These are phyloP conservation scores for Cyprinella venusta DNA, from an alignment of 2,797 vertebrate species.

Conservation along the genomic window DNA sequence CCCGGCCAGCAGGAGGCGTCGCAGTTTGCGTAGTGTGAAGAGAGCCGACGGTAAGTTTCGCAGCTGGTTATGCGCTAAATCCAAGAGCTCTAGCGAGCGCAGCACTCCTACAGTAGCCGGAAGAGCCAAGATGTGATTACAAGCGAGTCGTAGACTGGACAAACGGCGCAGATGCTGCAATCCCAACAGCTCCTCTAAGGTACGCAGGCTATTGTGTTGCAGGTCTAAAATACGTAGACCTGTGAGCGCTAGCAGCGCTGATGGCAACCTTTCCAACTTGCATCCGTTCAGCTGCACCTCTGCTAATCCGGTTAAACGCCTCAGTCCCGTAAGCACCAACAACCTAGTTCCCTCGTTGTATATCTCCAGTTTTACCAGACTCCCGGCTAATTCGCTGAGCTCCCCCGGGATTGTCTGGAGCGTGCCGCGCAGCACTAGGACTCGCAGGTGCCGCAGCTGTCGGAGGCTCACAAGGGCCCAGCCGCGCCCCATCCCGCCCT, in stretches of 20 bases:
- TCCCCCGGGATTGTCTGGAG: constrained; percentile 76
- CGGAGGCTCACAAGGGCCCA: constrained; percentile 75
- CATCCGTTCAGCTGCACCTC: constrained; percentile 78
- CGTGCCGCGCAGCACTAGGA: constrained; percentile 71
- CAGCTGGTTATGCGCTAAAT: constrained; percentile 79
- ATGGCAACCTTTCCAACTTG: constrained; percentile 78
- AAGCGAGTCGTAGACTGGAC: constrained; percentile 74
- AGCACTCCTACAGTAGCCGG: constrained; percentile 74
- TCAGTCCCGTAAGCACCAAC: constrained; percentile 74
- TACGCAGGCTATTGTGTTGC: constrained; percentile 75
- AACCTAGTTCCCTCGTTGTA: constrained; percentile 77
- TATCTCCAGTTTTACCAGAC: constrained; percentile 74
- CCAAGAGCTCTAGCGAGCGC: constrained; percentile 76
- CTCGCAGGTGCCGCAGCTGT: constrained; percentile 72
- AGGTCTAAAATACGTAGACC: constrained; percentile 75
- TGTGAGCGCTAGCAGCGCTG: constrained; percentile 70
- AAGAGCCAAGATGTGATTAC: constrained; percentile 73
- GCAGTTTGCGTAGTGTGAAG: constrained; percentile 76
- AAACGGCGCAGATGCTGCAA: constrained; percentile 76
- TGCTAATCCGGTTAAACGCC: constrained; percentile 69
- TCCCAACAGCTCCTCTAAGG: constrained; percentile 77
- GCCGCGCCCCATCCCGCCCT: constrained; percentile 71
- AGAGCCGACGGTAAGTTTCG: constrained; percentile 74
- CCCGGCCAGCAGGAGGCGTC: constrained; percentile 76
- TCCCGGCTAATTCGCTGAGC: constrained; percentile 74